phyloP scores from a whole-genome alignment of 2,888 invertebrate species.

The Eubasilissa splendida region DNA sequence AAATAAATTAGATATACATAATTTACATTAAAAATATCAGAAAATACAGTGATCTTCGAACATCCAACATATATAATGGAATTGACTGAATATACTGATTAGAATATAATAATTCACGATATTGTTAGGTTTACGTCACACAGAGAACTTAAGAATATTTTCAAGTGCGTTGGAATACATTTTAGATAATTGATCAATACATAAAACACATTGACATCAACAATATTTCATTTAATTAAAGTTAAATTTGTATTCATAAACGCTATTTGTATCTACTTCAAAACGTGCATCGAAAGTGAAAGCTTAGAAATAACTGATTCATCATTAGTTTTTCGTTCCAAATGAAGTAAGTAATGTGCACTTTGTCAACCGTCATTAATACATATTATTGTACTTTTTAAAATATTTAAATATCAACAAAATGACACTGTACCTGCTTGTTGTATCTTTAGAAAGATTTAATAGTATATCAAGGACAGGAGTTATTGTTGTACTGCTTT shows the following conservation, averaged over 20 bases:
- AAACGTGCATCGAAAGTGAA: neutral
- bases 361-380: neutral
- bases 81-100: neutral
- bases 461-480: neutral
- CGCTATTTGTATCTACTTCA: neutral
- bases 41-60: too few relatives aligned
- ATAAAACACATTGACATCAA: neutral
- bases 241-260: constrained; percentile 5
- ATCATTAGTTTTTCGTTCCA: neutral
- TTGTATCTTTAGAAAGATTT: neutral
- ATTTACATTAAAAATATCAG: constrained; percentile 9
- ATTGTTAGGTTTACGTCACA: neutral
- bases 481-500: neutral
- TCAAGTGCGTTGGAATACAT: constrained; percentile 2
- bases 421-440: neutral
- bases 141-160: neutral
- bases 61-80: too few relatives aligned
- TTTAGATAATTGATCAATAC: neutral
- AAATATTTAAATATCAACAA: neutral
- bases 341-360: neutral
- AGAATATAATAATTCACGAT: neutral
- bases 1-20: constrained; percentile 4
- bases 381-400: neutral
- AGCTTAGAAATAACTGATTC: neutral
- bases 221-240: neutral